Evolutionary conservation across 1,140 invertebrate species (phyloP), one percentile per base, ranked within the genome.

Genomic region (Pseudomyrmex flavicornis): DNA sequence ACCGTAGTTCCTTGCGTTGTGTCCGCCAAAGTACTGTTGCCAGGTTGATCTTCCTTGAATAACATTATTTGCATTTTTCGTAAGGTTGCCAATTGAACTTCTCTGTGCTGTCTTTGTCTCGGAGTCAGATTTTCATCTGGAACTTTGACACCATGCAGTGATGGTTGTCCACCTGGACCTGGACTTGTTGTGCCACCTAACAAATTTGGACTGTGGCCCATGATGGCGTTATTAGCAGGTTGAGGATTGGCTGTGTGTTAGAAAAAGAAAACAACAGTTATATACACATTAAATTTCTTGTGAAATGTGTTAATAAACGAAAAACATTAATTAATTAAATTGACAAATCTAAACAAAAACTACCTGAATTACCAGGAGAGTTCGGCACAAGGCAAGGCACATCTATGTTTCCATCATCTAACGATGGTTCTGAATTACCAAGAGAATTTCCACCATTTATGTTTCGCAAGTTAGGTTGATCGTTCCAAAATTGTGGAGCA

Each of bases 111-210:
- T 70, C 98, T 96, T 93, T 99, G 98, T 93, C 99, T 98, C 35
- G 98, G 98, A 73, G 98, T 99, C 85, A 99, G 95, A 94, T 99
- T 98, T 95, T 99, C 98, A 95, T 99, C 98, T 82, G 98, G 98
- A 89, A 98, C 97, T 96, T 98, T 98, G 12, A 98, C 97, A 90
- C 97, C 97, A 95, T 96, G 95, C 58, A 96, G 90, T 48, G 96
- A 96, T 90, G 95, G 95, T 82, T 96, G 95, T 85, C 94, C 95
- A 87, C 93, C 91, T 66, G 95, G 92, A 76, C 95, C 95, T 84
- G 94, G 95, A 91, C 95, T 95, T 84, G 95, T 95, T 65, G 94
- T 90, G 22, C 93, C 91, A 88, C 92, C 92, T 85, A 94, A 88
- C 70, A 94, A 90, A 92, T 91, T 93, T 66, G 93, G 93, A 92